Evolutionary conservation across 2,113 vertebrate genomes (phyloP).

Genomic region (Lagopus muta): DNA sequence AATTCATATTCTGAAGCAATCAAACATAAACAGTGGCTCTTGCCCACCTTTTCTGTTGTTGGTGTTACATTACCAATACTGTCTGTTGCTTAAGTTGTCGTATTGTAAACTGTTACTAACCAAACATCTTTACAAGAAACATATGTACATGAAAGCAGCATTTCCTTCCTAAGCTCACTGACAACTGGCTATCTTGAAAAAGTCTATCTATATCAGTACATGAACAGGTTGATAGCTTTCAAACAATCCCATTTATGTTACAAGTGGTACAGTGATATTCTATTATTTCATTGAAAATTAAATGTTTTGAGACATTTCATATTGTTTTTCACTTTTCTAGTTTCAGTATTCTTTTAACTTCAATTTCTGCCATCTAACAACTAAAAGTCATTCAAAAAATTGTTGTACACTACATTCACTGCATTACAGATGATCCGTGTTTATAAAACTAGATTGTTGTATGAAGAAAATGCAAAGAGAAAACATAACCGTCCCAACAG

Average conservation of each 20-base stretch:
- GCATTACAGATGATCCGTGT: neutral
- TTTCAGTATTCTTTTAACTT: constrained; percentile 6
- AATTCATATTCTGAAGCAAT: neutral
- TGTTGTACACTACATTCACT: neutral
- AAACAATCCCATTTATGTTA: neutral
- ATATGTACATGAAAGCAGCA: neutral
- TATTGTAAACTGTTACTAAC: neutral
- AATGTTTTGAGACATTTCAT: neutral
- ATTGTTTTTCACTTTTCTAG: neutral
- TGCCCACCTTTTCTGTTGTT: neutral
- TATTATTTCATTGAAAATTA: constrained; percentile 19
- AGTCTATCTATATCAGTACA: neutral
- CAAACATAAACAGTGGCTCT: neutral
- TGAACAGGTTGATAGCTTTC: neutral
- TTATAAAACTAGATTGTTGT: constrained; percentile 25
- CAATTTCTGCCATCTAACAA: constrained; percentile 18
- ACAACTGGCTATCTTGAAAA: neutral
- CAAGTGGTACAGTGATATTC: neutral
- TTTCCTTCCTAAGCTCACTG: neutral
- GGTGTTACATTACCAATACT: neutral
- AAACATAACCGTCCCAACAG: constrained; percentile 32
- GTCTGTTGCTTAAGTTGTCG: neutral
- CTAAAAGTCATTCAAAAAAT: constrained; percentile 19
- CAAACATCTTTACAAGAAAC: neutral
- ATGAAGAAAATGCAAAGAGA: constrained; percentile 8